A percentile compares a stretch with the other conserved stretches of the same genome.
Conservation (phyloP, 2,888 invertebrate genomes). For the Drosophila meridionalis region DNA sequence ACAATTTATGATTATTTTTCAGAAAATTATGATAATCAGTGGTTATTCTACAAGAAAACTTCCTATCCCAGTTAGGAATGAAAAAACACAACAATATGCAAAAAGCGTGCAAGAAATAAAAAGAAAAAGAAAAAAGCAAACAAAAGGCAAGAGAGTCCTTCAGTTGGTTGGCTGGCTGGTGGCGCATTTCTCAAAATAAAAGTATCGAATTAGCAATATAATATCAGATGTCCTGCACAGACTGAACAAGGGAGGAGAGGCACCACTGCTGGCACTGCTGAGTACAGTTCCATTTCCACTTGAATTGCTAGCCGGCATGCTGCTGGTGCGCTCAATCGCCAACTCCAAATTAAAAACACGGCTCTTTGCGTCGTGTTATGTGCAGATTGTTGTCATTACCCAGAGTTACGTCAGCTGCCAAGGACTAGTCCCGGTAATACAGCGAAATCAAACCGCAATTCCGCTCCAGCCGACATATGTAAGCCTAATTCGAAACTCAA, state of each 20-base stretch:
- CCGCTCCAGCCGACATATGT: conserved; percentile 64
- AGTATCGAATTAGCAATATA: conserved; percentile 84
- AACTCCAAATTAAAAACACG: conserved; percentile 17
- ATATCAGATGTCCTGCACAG: conserved; percentile 76
- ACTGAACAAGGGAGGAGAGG: conserved; percentile 10
- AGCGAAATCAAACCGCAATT: conserved; percentile 68
- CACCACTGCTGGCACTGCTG: conserved; percentile 40
- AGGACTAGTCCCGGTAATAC: conserved; percentile 38
- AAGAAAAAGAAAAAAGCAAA: conserved; percentile 8
- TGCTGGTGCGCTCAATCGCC: conserved; percentile 25
- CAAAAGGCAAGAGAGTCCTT: conserved; percentile 34
- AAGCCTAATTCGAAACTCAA: conserved; percentile 62
- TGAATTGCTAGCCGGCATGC: conserved; percentile 72
- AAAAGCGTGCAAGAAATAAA: conserved; percentile 29
- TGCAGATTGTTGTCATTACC: conserved; percentile 59
- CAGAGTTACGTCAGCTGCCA: conserved; percentile 61
- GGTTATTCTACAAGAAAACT: conserved; percentile 49
- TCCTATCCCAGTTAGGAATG: conserved; percentile 51
- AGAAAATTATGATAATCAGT: conserved; percentile 69
- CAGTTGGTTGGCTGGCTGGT: conserved; percentile 42
- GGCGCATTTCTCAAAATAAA: conserved; percentile 66
- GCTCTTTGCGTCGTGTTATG: conserved; percentile 27
- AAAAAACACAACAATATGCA: conserved; percentile 51
- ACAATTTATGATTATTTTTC: conserved; percentile 69
- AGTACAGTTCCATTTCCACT: conserved; percentile 65